These are phyloP conservation scores for Trachelus tabidus DNA, from an alignment of 2,888 invertebrate genomes.

Conservation along the genomic window DNA sequence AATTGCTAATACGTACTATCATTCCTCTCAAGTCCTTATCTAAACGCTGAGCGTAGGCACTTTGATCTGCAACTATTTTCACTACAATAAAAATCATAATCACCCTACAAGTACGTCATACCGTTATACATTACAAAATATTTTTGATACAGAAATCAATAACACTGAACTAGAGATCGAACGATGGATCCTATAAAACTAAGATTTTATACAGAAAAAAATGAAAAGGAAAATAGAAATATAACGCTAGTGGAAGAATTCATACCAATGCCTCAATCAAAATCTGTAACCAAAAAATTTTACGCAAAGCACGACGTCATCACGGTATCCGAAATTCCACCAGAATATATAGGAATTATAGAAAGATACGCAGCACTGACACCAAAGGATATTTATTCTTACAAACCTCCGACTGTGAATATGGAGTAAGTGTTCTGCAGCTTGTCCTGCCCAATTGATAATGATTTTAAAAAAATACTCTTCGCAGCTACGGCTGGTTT, in stretches of 20 bases:
- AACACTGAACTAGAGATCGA: background rate
- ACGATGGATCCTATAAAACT: slow-evolving; percentile 46
- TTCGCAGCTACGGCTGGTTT: slow-evolving; percentile 57
- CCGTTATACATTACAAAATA: background rate
- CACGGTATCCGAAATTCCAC: slow-evolving; percentile 27
- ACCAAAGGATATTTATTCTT: slow-evolving; percentile 49
- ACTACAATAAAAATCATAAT: background rate
- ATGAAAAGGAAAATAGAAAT: slow-evolving; percentile 47
- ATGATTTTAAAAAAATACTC: background rate
- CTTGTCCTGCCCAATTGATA: background rate
- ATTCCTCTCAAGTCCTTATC: background rate
- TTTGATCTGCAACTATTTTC: slow-evolving; percentile 11
- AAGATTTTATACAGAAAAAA: slow-evolving; percentile 50
- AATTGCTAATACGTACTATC: slow-evolving; percentile 8
- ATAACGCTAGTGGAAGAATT: slow-evolving; percentile 45
- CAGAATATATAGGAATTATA: slow-evolving; percentile 48
- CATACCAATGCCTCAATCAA: slow-evolving; percentile 32
- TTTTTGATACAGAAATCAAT: background rate
- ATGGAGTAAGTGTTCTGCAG: slow-evolving; percentile 48
- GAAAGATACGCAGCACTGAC: slow-evolving; percentile 31
- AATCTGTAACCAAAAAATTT: slow-evolving; percentile 53
- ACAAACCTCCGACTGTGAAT: slow-evolving; percentile 50
- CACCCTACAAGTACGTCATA: background rate
- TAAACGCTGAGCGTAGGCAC: background rate
- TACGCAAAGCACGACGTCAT: slow-evolving; percentile 54